Conservation (phyloP, 2,888 invertebrate genomes). For the Xestoiulus laeticollis region DNA sequence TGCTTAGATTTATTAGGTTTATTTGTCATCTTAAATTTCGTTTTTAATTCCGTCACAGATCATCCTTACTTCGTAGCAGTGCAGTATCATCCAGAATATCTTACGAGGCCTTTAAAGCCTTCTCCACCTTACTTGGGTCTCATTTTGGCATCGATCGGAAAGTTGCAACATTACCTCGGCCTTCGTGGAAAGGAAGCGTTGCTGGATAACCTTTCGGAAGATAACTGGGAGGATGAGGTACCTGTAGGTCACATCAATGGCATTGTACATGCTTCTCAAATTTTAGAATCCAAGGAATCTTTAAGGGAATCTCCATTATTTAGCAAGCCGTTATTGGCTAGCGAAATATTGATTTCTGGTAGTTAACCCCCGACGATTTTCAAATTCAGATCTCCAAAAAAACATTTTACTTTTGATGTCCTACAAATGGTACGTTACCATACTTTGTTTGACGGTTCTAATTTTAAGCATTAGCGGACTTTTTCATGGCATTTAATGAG, state of each 20-base stretch:
- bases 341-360: not conserved
- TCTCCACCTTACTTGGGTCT: constrained; percentile 96
- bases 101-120: constrained; percentile 88
- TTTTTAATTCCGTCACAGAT: constrained; percentile 61
- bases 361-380: not conserved
- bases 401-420: not conserved
- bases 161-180: constrained; percentile 68
- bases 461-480: no score
- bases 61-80: constrained; percentile 96
- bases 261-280: not conserved
- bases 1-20: not conserved
- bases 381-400: not conserved
- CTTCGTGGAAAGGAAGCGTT: constrained; percentile 29
- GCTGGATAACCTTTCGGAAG: constrained; percentile 8
- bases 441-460: not conserved
- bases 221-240: constrained; percentile 50
- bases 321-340: not conserved
- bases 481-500: not conserved
- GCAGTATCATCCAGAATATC: constrained; percentile 98
- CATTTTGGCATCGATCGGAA: constrained; percentile 86
- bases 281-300: not conserved
- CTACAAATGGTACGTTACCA: not conserved
- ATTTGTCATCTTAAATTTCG: not conserved
- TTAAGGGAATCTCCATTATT: not conserved
- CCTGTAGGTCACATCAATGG: not conserved